Evolutionary conservation across 2,888 invertebrate species (phyloP), one percentile per base, ranked within the genome.

Genomic region (Chymomyza fuscimana): DNA sequence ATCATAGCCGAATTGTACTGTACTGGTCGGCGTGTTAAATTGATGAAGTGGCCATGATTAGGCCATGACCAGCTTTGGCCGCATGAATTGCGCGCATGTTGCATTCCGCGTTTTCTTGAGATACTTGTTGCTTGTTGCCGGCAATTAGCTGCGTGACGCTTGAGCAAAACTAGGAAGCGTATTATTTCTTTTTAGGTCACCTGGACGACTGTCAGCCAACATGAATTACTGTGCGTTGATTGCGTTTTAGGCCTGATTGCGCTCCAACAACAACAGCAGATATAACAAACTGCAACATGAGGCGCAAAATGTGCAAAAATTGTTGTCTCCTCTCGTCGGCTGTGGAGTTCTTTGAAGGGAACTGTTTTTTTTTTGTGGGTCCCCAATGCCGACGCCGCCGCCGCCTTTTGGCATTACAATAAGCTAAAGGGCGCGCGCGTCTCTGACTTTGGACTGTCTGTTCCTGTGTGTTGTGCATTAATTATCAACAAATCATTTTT

Each of bases 401-500:
- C 40, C 40, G 40, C 40, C 40, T 46, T 46, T 46, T 60, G 66
- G 66, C 60, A 65, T 59, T 59, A 59, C 59, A 65, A 64, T 64
- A 64, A 51, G 46, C 19, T 63, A 10, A 51, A 52, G 51, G 51
- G 51, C 16, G 32, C 52, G 46, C 52, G 59, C 60, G 36, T 29
- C 46, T n/a, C n/a, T n/a, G n/a, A n/a, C n/a, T 56, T 64, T 69
- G 61, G 32, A 66, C 12, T 61, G 58, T 29, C 67, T 66, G 62
- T 69, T 63, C 67, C 68, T 76, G 65, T 81, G 5, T 15, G 36
- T 56, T 58, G 52, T 86, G 85, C 82, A 88, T 86, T 86, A 86
- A 86, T 88, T 86, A 86, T 84, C 85, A 79, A 88, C 88, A 86
- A 88, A 88, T 86, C 85, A 86, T 86, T 86, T 88, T 84, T 76